Conservation (phyloP, 2,113 vertebrate genomes). For the Acinonyx jubatus region DNA sequence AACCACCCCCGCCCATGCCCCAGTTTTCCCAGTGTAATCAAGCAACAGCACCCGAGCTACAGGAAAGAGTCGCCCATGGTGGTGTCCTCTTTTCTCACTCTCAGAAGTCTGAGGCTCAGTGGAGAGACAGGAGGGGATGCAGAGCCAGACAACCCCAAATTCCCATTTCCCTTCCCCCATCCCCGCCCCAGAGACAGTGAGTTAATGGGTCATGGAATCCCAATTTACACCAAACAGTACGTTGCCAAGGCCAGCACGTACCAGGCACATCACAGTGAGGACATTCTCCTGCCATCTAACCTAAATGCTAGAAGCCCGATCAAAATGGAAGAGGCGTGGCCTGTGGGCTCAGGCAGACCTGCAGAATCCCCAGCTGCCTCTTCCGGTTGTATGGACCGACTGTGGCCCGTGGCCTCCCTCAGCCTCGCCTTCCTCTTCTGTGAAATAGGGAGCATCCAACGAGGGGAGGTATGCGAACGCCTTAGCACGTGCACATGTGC, state of each 20-base stretch:
- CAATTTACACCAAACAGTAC: neutral
- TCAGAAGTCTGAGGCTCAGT: neutral
- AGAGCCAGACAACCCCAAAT: neutral
- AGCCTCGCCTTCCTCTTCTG: neutral
- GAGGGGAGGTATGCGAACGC: neutral
- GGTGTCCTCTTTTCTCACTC: neutral
- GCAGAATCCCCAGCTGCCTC: neutral
- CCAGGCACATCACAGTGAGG: neutral
- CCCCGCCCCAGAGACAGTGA: neutral
- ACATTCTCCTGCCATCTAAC: neutral
- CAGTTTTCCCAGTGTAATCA: neutral
- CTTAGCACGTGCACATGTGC: neutral
- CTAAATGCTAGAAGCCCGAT: neutral
- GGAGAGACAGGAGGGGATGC: neutral
- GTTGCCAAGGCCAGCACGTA: neutral
- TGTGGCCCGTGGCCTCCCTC: neutral
- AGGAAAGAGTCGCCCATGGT: neutral
- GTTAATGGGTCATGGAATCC: neutral
- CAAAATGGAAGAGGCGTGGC: neutral
- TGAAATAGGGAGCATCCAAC: neutral
- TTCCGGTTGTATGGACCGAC: rapidly evolving
- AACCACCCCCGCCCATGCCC: neutral
- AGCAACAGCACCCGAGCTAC: neutral
- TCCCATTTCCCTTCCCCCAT: neutral
- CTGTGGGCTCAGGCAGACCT: neutral